Percentiles rank a stretch among this genome's conserved stretches.
Conservation (phyloP, 64 coral and sea anemone species). For the Stichodactyla helianthus region DNA sequence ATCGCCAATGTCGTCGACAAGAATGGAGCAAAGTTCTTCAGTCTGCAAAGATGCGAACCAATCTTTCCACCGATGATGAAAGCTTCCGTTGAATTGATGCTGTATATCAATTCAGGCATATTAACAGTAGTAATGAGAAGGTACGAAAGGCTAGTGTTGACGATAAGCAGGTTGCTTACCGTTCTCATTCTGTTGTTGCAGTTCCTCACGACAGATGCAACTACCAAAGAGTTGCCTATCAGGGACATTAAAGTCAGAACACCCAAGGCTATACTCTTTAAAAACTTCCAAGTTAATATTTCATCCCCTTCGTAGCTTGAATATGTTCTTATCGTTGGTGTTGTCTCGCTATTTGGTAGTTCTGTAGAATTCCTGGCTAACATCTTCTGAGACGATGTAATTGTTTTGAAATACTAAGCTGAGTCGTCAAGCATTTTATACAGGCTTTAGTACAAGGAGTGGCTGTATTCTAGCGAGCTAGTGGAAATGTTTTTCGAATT, state of each 20-base stretch:
- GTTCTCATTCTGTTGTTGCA: conserved; percentile 30
- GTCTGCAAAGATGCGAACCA: background rate
- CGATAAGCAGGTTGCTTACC: conserved; percentile 51
- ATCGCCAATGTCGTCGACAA: conserved; percentile 14
- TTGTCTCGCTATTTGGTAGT: background rate
- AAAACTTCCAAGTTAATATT: background rate
- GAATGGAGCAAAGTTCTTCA: conserved; percentile 18
- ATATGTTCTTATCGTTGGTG: background rate
- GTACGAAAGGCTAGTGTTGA: conserved; percentile 50
- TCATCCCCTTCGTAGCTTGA: background rate
- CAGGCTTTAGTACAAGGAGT: too few relatives aligned
- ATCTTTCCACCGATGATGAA: background rate
- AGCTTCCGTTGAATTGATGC: background rate
- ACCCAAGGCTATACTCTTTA: conserved; percentile 20
- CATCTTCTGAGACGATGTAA: background rate
- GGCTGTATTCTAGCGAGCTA: too few relatives aligned
- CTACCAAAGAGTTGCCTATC: conserved; percentile 35
- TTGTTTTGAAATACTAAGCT: background rate
- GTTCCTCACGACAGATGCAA: conserved; percentile 38
- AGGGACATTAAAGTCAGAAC: conserved; percentile 19
- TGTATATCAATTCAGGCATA: conserved; percentile 11
- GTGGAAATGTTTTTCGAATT: too few relatives aligned
- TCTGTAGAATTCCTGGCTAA: background rate
- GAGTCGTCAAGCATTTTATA: too few relatives aligned
- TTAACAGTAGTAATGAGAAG: conserved; percentile 47